phyloP scores from a whole-genome alignment of 2,113 vertebrate genomes.

The Halichoeres trimaculatus region DNA sequence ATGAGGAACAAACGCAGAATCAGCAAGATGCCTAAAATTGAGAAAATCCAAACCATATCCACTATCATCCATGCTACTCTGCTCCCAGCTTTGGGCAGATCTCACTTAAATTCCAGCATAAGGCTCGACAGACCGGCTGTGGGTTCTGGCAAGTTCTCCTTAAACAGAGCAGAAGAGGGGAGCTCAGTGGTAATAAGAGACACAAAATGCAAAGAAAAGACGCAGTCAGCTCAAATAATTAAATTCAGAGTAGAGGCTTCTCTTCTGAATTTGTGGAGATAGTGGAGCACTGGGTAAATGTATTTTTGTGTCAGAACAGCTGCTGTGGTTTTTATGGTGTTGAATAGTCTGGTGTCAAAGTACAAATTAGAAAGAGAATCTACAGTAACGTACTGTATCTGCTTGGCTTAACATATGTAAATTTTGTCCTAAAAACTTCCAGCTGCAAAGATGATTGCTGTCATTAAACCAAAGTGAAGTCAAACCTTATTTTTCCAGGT shows the following conservation, averaged over 20 bases:
- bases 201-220: constrained; percentile 37
- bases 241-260: constrained; percentile 26
- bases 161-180: constrained; percentile 18
- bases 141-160: constrained; percentile 36
- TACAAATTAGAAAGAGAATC: constrained; percentile 7
- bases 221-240: constrained; percentile 40
- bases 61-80: constrained; percentile 14
- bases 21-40: constrained; percentile 39
- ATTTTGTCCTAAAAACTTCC: background rate
- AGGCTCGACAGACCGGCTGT: constrained; percentile 32
- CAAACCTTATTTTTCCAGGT: background rate
- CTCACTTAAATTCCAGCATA: constrained; percentile 42
- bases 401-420: constrained; percentile 16
- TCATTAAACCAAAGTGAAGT: background rate
- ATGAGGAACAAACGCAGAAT: constrained; percentile 56
- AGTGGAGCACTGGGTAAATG: constrained; percentile 1
- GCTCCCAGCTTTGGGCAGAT: constrained; percentile 38
- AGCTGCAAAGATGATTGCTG: background rate
- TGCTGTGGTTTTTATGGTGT: constrained; percentile 15
- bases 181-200: constrained; percentile 37
- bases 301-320: constrained; percentile 18
- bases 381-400: constrained; percentile 7
- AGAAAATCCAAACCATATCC: constrained; percentile 38
- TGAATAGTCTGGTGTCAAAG: constrained; percentile 33
- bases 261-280: constrained; percentile 37